A percentile compares a stretch with the other conserved stretches of the same genome.
Conservation (phyloP, 2,797 vertebrate species). For the Eulemur rubriventer region DNA sequence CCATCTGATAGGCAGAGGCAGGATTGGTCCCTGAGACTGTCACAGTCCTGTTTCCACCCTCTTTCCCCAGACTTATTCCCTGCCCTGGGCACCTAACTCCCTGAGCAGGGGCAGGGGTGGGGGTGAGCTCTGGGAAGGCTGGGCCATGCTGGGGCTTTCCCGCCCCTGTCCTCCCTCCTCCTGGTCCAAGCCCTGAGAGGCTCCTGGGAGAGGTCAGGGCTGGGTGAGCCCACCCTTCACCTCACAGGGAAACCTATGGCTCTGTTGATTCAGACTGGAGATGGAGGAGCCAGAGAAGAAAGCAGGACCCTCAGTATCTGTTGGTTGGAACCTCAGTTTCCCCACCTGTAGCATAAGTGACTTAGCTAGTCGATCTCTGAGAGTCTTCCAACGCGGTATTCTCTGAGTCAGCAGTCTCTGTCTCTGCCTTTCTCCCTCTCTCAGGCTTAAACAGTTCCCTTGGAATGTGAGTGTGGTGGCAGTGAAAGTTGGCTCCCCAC, state of each 20-base stretch:
- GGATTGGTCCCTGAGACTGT: conserved; percentile 55
- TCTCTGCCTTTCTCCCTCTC: background rate
- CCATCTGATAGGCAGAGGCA: conserved; percentile 32
- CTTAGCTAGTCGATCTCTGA: background rate
- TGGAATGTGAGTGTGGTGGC: conserved; percentile 49
- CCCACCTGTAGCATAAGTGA: background rate
- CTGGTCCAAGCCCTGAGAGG: background rate
- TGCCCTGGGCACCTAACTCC: conserved; percentile 25
- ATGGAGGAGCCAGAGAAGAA: background rate
- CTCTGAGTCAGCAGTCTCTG: background rate
- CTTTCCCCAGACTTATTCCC: background rate
- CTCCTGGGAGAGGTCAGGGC: background rate
- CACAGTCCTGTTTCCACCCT: background rate
- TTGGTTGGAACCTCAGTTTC: background rate
- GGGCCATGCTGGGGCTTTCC: background rate
- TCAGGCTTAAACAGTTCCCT: background rate
- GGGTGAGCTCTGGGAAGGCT: background rate
- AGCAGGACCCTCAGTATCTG: background rate
- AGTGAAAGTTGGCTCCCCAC: conserved; percentile 59
- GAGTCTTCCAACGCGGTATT: background rate
- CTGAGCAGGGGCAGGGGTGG: background rate
- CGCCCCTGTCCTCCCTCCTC: background rate
- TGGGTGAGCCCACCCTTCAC: background rate
- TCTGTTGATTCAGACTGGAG: conserved; percentile 15
- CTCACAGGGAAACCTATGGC: background rate